Percentiles rank a stretch among this genome's conserved stretches.
These are phyloP conservation scores for Ariolimax columbianus DNA, from an alignment of 2,888 invertebrate genomes.

Conservation along the genomic window DNA sequence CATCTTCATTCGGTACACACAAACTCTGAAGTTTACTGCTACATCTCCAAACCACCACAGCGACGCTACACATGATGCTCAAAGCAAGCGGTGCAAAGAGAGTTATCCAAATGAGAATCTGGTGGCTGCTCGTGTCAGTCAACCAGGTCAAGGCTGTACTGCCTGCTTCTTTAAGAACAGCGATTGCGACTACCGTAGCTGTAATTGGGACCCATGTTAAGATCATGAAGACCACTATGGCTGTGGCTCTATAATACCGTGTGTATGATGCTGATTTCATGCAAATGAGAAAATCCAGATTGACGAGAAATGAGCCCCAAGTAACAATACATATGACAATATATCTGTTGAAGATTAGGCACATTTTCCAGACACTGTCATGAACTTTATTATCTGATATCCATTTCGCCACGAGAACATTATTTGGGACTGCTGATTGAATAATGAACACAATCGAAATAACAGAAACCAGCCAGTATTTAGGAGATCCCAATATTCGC, in stretches of 20 bases:
- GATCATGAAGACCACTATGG: not conserved
- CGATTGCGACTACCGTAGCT: not conserved
- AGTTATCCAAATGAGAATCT: not conserved
- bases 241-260: not conserved
- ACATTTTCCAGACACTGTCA: not conserved
- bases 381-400: not conserved
- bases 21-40: not conserved
- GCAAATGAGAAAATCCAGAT: conserved; percentile 14
- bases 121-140: not conserved
- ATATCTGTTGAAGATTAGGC: conserved; percentile 16
- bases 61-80: not conserved
- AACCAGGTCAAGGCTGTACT: no score
- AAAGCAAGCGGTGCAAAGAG: not conserved
- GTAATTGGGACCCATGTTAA: not conserved
- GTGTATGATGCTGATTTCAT: conserved; percentile 11
- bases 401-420: not conserved
- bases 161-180: not conserved
- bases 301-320: not conserved
- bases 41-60: not conserved
- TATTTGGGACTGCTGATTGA: conserved; percentile 8
- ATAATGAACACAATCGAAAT: not conserved
- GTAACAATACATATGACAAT: not conserved
- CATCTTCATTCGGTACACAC: not conserved
- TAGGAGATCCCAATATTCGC: not conserved
- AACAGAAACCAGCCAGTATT: conserved; percentile 22